Evolutionary conservation across 37 sponge, comb jelly and placozoan genomes (phyloP).

Genomic region (Diacarnus erythraeanus): DNA sequence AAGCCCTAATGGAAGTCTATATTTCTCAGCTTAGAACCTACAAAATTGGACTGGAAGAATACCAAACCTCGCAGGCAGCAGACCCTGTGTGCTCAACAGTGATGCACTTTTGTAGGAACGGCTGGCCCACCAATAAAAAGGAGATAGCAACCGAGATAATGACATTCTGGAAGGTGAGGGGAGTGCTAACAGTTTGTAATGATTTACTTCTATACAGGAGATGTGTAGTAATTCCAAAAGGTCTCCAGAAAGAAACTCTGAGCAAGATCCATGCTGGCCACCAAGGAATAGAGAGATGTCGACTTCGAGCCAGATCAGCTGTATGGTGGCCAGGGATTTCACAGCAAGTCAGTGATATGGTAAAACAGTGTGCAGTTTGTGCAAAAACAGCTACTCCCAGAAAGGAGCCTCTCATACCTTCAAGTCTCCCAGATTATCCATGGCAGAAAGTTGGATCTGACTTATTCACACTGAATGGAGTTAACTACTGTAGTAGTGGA

Average conservation of each 20-base stretch:
- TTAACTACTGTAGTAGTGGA: constrained; percentile 31
- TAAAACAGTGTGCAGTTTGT: constrained; percentile 13
- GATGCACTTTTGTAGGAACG: constrained; percentile 1
- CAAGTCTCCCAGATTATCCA: constrained; percentile 38
- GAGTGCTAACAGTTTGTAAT: constrained; percentile 1
- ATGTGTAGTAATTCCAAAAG: constrained; percentile 34
- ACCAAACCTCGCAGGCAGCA: not conserved
- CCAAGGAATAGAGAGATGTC: constrained; percentile 33
- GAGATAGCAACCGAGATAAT: not conserved
- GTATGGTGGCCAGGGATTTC: constrained; percentile 61
- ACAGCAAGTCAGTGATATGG: constrained; percentile 1
- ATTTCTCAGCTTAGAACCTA: not conserved
- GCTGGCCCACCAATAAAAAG: constrained; percentile 18
- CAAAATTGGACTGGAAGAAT: not conserved
- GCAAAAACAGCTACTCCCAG: not conserved
- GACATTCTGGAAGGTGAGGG: constrained; percentile 22
- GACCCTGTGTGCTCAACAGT: constrained; percentile 9
- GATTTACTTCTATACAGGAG: not conserved
- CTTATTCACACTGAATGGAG: constrained; percentile 31
- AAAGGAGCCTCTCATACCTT: constrained; percentile 26
- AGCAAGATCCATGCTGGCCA: constrained; percentile 49
- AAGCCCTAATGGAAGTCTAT: not conserved
- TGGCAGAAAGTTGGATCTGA: constrained; percentile 48
- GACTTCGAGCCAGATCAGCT: constrained; percentile 4
- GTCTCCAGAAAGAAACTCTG: constrained; percentile 10